Conservation (phyloP, 2,113 vertebrate species). For the Solea senegalensis region DNA sequence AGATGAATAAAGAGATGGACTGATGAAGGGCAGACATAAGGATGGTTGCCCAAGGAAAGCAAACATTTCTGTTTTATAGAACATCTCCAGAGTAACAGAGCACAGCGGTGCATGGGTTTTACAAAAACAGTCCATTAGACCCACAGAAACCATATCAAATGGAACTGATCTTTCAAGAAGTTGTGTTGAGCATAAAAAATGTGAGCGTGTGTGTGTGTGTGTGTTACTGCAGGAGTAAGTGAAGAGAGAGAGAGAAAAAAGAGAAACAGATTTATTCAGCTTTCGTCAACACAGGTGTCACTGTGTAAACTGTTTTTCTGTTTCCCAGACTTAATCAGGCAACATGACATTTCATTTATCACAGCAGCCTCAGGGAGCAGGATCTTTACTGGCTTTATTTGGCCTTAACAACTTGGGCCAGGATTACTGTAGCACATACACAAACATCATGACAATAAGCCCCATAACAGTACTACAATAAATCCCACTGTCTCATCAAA, state of each 20-base stretch:
- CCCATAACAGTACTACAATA: too few species aligned
- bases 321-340: neutral
- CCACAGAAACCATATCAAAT: too few species aligned
- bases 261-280: neutral
- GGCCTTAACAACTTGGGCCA: neutral
- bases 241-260: neutral
- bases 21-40: neutral
- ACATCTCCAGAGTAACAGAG: constrained; percentile 58
- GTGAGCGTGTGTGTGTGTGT: neutral
- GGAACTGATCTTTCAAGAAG: constrained; percentile 12
- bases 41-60: neutral
- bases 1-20: neutral
- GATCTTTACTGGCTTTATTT: neutral
- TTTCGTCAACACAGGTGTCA: neutral
- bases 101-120: too few species aligned
- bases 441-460: too few species aligned
- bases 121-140: constrained; percentile 43
- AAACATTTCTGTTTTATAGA: constrained; percentile 39
- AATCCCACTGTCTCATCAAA: too few species aligned
- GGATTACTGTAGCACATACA: too few species aligned
- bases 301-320: neutral
- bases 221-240: neutral
- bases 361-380: neutral
- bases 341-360: constrained; percentile 17
- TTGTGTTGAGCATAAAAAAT: too few species aligned